Percentiles rank a stretch among this genome's conserved stretches.
These are phyloP conservation scores for Cerastoderma edule DNA, from an alignment of 2,888 invertebrate species.

Conservation along the genomic window DNA sequence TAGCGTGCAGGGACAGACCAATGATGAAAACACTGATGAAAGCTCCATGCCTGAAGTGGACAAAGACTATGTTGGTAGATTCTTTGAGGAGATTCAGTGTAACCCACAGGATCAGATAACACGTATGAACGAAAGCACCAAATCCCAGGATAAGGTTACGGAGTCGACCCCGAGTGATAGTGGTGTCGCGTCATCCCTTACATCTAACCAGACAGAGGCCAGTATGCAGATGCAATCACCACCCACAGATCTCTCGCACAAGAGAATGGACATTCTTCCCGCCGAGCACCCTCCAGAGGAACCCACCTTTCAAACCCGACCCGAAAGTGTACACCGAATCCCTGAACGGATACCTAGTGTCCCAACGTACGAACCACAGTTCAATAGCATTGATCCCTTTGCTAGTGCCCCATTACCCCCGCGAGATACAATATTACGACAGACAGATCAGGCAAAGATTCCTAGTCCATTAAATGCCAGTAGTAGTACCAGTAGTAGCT, in stretches of 20 bases:
- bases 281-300: constrained; percentile 70
- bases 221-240: constrained; percentile 66
- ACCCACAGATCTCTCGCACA: constrained; percentile 70
- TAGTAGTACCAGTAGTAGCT: constrained; percentile 62
- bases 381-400: constrained; percentile 57
- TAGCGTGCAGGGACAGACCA: constrained; percentile 49
- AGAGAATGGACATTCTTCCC: constrained; percentile 74
- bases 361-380: constrained; percentile 53
- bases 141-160: constrained; percentile 54
- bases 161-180: constrained; percentile 48
- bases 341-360: constrained; percentile 65
- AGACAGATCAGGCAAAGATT: constrained; percentile 53
- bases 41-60: constrained; percentile 74
- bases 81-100: constrained; percentile 74
- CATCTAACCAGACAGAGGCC: constrained; percentile 59
- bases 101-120: constrained; percentile 60
- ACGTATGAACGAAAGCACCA: constrained; percentile 47
- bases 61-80: constrained; percentile 79
- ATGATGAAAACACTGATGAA: constrained; percentile 63
- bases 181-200: constrained; percentile 52
- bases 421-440: constrained; percentile 58
- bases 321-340: constrained; percentile 51
- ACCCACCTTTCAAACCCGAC: constrained; percentile 58
- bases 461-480: constrained; percentile 54
- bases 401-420: constrained; percentile 45